Conservation (phyloP, 2,113 vertebrate species). For the Tupaia chinensis region DNA sequence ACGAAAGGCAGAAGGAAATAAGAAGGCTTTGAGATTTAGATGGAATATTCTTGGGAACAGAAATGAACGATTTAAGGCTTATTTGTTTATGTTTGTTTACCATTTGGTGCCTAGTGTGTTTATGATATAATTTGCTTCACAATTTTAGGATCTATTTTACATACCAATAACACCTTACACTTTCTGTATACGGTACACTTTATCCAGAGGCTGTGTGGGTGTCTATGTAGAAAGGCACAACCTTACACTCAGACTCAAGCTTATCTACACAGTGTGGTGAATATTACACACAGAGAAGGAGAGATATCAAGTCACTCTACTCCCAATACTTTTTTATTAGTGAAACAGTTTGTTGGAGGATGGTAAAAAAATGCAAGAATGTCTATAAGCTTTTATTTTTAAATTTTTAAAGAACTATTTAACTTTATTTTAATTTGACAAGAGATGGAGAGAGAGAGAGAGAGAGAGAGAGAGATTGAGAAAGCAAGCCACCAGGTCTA, state of each 20-base stretch:
- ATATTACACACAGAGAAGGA: background rate
- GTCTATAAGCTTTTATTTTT: background rate
- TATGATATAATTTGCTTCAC: conserved; percentile 67
- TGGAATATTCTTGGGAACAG: conserved; percentile 72
- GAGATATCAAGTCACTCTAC: background rate
- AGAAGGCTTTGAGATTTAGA: conserved; percentile 49
- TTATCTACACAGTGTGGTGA: background rate
- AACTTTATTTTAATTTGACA: too few relatives aligned
- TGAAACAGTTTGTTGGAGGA: background rate
- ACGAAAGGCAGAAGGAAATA: conserved; percentile 30
- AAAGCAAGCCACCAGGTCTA: too few relatives aligned
- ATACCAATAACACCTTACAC: conserved; percentile 44
- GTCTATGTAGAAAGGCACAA: conserved; percentile 15
- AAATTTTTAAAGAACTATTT: too few relatives aligned
- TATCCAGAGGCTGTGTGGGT: conserved; percentile 24
- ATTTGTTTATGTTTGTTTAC: conserved; percentile 75
- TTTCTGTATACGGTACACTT: conserved; percentile 37
- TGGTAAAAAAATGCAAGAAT: background rate
- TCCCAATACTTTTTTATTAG: conserved; percentile 4
- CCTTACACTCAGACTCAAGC: background rate
- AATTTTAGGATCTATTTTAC: conserved; percentile 73
- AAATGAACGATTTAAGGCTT: conserved; percentile 73
- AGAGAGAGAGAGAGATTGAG: too few relatives aligned
- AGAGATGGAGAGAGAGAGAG: too few relatives aligned
- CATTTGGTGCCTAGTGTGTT: conserved; percentile 63